These are phyloP conservation scores for Silurus glanis DNA, from an alignment of 2,113 vertebrate species.

Conservation along the genomic window DNA sequence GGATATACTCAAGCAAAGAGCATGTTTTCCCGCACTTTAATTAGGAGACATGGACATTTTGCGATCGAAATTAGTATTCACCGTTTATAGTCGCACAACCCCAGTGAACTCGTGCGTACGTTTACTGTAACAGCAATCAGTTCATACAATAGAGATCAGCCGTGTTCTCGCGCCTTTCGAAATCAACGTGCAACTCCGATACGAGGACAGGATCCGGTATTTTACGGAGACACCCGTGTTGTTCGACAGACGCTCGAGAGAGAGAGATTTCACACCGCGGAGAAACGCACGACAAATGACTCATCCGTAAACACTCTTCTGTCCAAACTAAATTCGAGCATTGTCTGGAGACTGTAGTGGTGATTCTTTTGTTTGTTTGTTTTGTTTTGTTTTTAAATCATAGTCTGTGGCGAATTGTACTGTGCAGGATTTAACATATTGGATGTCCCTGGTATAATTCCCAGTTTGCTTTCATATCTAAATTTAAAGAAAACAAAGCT, in stretches of 20 bases:
- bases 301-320: constrained; percentile 14
- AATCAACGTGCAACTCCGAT: neutral
- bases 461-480: neutral
- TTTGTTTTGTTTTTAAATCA: constrained; percentile 6
- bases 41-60: constrained; percentile 7
- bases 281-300: constrained; percentile 12
- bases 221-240: neutral
- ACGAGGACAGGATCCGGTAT: neutral
- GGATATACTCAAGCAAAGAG: constrained; percentile 4
- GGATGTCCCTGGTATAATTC: constrained; percentile 10
- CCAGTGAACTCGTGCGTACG: neutral
- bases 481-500: constrained; percentile 5
- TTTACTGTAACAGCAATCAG: neutral
- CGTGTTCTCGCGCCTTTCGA: too few relatives aligned
- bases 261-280: neutral
- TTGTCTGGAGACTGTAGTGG: neutral
- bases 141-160: too few relatives aligned
- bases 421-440: neutral
- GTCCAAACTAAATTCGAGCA: neutral
- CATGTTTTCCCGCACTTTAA: neutral
- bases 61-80: neutral
- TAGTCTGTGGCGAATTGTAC: neutral
- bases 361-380: neutral
- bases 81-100: neutral
- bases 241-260: neutral